Percentiles rank a stretch among this genome's conserved stretches.
Conservation (phyloP, 2,113 vertebrate genomes). For the Rutilus rutilus region DNA sequence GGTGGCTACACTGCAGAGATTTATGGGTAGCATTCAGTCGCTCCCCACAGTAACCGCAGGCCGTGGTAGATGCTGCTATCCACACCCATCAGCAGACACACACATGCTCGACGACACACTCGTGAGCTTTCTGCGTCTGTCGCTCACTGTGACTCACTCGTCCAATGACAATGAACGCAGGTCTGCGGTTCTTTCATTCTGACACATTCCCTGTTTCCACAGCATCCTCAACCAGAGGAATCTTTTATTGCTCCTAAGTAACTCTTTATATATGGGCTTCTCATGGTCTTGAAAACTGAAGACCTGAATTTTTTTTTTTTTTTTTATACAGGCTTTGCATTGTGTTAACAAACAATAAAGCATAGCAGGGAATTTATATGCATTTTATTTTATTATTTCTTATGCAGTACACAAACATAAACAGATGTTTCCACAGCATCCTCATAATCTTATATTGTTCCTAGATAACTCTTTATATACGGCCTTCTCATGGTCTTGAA, state of each 20-base stretch:
- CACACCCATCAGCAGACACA: conserved; percentile 8
- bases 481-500: background rate
- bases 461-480: background rate
- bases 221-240: conserved; percentile 10
- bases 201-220: background rate
- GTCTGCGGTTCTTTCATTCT: background rate
- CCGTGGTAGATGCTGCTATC: conserved; percentile 59
- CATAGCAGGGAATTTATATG: too few species aligned
- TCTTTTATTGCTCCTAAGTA: background rate
- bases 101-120: background rate
- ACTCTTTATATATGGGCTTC: background rate
- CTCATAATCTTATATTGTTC: background rate
- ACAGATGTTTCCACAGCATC: background rate
- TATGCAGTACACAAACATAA: background rate
- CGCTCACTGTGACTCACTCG: background rate
- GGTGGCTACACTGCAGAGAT: conserved; percentile 77
- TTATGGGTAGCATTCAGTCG: conserved; percentile 78
- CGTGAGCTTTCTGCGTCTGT: conserved; percentile 8
- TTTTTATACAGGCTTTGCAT: too few species aligned
- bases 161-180: background rate
- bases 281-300: too few species aligned
- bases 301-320: too few species aligned
- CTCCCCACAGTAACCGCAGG: conserved; percentile 71
- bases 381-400: background rate
- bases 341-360: too few species aligned